A percentile compares a stretch with the other conserved stretches of the same genome.
These are phyloP conservation scores for Chironomus striatipennis DNA, from an alignment of 1,140 invertebrate species.

Conservation along the genomic window DNA sequence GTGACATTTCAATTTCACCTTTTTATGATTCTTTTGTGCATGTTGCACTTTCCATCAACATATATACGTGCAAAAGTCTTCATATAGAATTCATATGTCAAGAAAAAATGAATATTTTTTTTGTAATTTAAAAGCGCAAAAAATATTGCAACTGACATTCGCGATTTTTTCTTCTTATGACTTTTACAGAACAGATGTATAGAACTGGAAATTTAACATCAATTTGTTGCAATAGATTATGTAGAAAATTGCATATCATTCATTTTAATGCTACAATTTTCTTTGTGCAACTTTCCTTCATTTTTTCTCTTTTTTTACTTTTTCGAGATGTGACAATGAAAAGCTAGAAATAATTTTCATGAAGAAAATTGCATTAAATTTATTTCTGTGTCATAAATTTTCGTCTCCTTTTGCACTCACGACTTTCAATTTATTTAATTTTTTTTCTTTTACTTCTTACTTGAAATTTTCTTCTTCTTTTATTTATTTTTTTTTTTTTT, in stretches of 20 bases:
- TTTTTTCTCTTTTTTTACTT: neutral
- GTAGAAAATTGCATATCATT: conserved; percentile 8
- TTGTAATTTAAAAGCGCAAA: too few species aligned
- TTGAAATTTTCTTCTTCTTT: neutral
- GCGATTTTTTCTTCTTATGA: too few species aligned
- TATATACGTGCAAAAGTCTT: too few species aligned
- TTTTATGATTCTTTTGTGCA: neutral
- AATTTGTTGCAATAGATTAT: conserved; percentile 4
- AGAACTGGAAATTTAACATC: neutral
- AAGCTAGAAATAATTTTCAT: too few species aligned
- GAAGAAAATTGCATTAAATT: conserved; percentile 14
- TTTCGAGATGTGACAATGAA: neutral
- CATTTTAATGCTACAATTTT: neutral
- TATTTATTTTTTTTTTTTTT: neutral
- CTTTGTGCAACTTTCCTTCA: neutral
- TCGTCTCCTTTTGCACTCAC: neutral
- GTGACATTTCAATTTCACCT: conserved; percentile 23
- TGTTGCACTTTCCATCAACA: too few species aligned
- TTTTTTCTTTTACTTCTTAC: neutral
- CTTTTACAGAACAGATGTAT: too few species aligned
- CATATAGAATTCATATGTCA: too few species aligned
- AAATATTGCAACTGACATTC: too few species aligned
- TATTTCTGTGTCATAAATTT: conserved; percentile 14
- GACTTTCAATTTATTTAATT: conserved; percentile 1
- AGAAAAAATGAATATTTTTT: too few species aligned